Base-by-base conservation (phyloP, 2,797 vertebrate species). In the Pipistrellus nathusii region DNA sequence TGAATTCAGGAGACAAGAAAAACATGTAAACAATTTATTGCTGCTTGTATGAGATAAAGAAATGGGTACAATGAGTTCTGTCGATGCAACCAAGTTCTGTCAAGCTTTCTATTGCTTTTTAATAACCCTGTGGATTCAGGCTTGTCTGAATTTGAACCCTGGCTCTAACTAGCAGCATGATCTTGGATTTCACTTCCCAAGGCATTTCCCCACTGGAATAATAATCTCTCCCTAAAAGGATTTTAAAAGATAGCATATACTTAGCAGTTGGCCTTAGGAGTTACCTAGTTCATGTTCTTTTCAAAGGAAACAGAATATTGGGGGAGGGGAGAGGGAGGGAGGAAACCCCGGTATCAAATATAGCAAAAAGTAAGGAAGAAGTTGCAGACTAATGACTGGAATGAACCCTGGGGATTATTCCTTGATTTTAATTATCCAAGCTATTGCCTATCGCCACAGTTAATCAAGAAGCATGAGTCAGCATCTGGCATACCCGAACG, bases 1-100 rank as follows among this genome's bases (percentile, higher is more conserved):
- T 76, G 59, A 94, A 71, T 69, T 86, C 21, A 81, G 10, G 6
- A 93, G 35, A 75, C 46, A 81, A 91, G 41, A 73, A 87, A 81
- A 93, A 53, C 51, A 41, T 46, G 9, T 44, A 62, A 95, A 44
- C 27, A 85, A 62, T 41, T 55, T 73, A 21, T 72, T 8, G 1
- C 57, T 64, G 62, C 48, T 30, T 66, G 1, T 55, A 12, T 55
- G 44, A 77, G 18, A 25, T 80, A 59, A 89, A 3, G 13, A 53
- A 15, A 0, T 59, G 3, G 64, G 12, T 25, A 46, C n/a, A 64
- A 10, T 23, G 32, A 80, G 38, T 66, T 7, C 13, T 83, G 6
- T 27, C 23, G 25, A 38, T 30, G 51, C 53, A 51, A 35, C 17
- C 0, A 38, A 30, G 1, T 41, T 85, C 71, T 81, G 27, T 30